A percentile compares a stretch with the other conserved stretches of the same genome.
These are phyloP conservation scores for Lycaena phlaeas DNA, from an alignment of 2,888 invertebrate genomes.

Conservation along the genomic window DNA sequence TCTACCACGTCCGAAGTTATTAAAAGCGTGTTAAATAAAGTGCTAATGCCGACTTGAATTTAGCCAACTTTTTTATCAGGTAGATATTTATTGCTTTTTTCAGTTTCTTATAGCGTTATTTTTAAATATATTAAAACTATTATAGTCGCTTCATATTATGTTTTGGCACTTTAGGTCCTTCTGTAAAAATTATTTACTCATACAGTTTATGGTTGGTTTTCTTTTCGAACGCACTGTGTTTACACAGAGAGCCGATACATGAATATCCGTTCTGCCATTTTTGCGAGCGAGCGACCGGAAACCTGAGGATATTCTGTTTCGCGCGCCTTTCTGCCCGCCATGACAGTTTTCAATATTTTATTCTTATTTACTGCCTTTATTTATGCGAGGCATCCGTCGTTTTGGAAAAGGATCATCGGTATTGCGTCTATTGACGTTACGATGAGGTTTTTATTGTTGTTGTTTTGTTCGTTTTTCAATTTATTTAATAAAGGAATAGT, in stretches of 20 bases:
- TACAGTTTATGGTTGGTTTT: slow-evolving; percentile 16
- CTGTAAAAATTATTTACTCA: too few relatives aligned
- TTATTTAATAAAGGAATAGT: background rate
- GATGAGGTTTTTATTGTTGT: slow-evolving; percentile 7
- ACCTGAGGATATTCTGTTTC: slow-evolving; percentile 66
- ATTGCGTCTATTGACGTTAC: slow-evolving; percentile 11
- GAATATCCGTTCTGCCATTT: slow-evolving; percentile 68
- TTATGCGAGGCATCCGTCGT: slow-evolving; percentile 60
- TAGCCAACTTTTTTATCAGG: too few relatives aligned
- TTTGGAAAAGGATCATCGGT: slow-evolving; percentile 14
- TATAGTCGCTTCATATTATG: too few relatives aligned
- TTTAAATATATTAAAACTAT: too few relatives aligned
- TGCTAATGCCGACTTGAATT: too few relatives aligned
- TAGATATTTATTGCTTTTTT: too few relatives aligned
- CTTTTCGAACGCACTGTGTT: slow-evolving; percentile 19
- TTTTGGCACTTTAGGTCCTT: too few relatives aligned
- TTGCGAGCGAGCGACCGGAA: slow-evolving; percentile 64
- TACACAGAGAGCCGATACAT: slow-evolving; percentile 45
- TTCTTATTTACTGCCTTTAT: slow-evolving; percentile 71
- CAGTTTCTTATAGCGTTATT: too few relatives aligned
- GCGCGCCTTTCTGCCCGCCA: slow-evolving; percentile 61
- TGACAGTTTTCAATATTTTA: slow-evolving; percentile 71
- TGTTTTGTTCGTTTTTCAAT: slow-evolving; percentile 1
- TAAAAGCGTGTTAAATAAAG: too few relatives aligned
- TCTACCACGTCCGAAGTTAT: too few relatives aligned